Evolutionary conservation across 2,113 vertebrate species (phyloP).

Genomic region (Callospermophilus lateralis): DNA sequence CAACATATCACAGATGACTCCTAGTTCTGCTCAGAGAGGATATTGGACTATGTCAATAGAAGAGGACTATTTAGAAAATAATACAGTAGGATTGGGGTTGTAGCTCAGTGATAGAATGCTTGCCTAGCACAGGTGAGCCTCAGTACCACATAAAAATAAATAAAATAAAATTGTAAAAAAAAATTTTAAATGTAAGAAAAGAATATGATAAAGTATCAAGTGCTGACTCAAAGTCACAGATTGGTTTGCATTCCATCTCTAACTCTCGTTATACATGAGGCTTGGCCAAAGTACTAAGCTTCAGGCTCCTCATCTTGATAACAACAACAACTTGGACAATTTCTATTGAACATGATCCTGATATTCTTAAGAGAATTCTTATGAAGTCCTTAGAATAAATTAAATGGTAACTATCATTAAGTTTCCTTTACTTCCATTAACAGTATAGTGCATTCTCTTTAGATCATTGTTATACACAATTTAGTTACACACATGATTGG

Average conservation of each 20-base stretch:
- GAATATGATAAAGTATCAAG: neutral
- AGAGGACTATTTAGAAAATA: neutral
- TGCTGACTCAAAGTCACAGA: neutral
- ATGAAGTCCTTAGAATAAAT: neutral
- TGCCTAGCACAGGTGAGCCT: too few species aligned
- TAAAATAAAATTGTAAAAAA: too few species aligned
- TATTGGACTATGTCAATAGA: neutral
- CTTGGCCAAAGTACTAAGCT: slow-evolving; percentile 2
- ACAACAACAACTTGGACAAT: neutral
- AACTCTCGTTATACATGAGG: neutral
- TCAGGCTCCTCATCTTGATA: neutral
- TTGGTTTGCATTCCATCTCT: neutral
- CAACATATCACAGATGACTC: neutral
- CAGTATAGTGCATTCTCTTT: neutral
- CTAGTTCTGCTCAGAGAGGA: neutral
- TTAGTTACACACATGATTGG: slow-evolving; percentile 23
- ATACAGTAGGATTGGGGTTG: too few species aligned
- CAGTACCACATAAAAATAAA: too few species aligned
- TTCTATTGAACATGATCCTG: neutral
- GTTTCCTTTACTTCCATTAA: neutral
- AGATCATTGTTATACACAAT: neutral
- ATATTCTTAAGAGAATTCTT: slow-evolving; percentile 29
- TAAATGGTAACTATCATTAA: slow-evolving; percentile 5
- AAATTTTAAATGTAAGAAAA: too few species aligned
- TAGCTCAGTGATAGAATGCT: too few species aligned